phyloP scores from a whole-genome alignment of 92 coral and sea anemone genomes.

The Hydrozoanthus gracilis region DNA sequence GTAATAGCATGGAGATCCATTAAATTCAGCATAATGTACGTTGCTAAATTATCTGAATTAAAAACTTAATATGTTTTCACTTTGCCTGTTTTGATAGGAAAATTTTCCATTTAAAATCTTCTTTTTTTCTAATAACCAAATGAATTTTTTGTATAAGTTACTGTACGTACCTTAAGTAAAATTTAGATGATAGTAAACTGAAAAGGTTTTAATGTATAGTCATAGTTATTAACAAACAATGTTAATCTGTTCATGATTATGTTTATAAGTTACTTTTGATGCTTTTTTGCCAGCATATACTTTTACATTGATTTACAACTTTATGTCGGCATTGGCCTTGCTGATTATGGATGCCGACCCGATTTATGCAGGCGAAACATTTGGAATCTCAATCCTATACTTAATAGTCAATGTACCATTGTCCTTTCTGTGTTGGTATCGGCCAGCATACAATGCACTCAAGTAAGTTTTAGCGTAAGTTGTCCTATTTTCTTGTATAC shows the following conservation, averaged over 20 bases:
- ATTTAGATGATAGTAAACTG: too few relatives aligned
- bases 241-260: background rate
- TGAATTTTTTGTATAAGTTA: too few relatives aligned
- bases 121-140: too few relatives aligned
- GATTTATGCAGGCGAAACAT: constrained; percentile 63
- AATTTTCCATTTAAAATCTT: too few relatives aligned
- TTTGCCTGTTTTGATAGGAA: too few relatives aligned
- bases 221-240: background rate
- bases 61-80: too few relatives aligned
- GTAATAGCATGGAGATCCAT: too few relatives aligned
- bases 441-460: constrained; percentile 93
- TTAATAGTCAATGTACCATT: constrained; percentile 79
- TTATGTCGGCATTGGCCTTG: constrained; percentile 84
- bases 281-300: constrained; percentile 74
- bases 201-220: too few relatives aligned
- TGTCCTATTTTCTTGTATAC: too few relatives aligned
- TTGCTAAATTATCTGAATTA: too few relatives aligned
- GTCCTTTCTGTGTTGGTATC: constrained; percentile 92
- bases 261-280: background rate
- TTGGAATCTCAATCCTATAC: constrained; percentile 80
- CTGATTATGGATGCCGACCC: constrained; percentile 56
- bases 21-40: too few relatives aligned
- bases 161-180: too few relatives aligned
- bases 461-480: constrained; percentile 69
- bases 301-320: constrained; percentile 82